Base-by-base conservation (phyloP, 2,797 vertebrate species). In the Alca torda region DNA sequence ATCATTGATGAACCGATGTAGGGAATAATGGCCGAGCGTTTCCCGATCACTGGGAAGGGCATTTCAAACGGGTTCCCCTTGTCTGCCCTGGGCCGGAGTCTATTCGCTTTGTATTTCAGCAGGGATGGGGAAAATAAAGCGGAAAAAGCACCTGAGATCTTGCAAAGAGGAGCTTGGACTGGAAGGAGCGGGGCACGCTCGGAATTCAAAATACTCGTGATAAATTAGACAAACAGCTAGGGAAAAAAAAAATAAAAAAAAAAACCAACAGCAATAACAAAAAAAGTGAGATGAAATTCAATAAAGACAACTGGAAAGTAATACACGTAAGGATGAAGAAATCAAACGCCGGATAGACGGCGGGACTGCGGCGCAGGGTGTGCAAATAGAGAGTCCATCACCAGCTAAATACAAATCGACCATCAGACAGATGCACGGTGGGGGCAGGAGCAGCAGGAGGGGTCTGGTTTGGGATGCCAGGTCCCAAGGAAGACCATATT, bases 221-320 rank as follows among this genome's bases (percentile, higher is more conserved):
- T 60, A 93, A 97, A 92, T 96, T 89, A 84, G 84, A 84, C 68
- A 87, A 97, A 89, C 56, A 43, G 37, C 10, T 2, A 6, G 9
- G 9, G 5, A 21, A 37, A 68, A 50, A 68, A 50, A 56, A 65
- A 43, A 12, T 20, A 16, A 24, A n/a, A n/a, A 24, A n/a, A n/a
- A n/a, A 25, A 5, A 37, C 10, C 11, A 59, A 54, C 53, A 48
- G 23, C 11, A 48, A 46, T 11, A 43, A 48, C 53, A 46, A 43
- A 48, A 59, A 46, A 57, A 26, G 60, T 1, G 10, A 93, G 94
- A 80, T 87, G 78, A 92, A 89, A 92, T 60, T 63, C 84, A 81
- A 43, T 84, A 83, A 80, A 93, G 84, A 70, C 64, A 70, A 56
- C 63, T n/a, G 64, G 51, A 54, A 68, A 91, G 89, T 33, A 84